These are phyloP conservation scores for Rhaphigaster nebulosa DNA, from an alignment of 2,888 invertebrate genomes.

Conservation along the genomic window DNA sequence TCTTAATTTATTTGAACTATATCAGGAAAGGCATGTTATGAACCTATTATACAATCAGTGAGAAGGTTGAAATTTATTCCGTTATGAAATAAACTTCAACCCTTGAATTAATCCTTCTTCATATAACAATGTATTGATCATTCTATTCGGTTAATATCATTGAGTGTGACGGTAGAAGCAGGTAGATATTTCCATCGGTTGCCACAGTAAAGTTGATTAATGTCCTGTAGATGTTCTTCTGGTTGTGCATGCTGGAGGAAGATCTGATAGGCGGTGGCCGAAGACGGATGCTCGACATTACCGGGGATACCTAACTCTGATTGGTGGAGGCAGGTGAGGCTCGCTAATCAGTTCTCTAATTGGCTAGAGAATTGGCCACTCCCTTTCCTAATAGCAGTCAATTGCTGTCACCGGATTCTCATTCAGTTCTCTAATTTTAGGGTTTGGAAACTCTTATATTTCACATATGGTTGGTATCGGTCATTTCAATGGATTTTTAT, in stretches of 20 bases:
- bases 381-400: background rate
- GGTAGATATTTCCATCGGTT: background rate
- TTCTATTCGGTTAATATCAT: no score
- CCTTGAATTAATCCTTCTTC: no score
- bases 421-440: background rate
- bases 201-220: background rate
- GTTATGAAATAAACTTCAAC: no score
- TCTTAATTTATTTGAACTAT: no score
- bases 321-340: conserved; percentile 9
- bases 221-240: background rate
- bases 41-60: no score
- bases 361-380: conserved; percentile 25
- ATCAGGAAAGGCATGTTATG: no score
- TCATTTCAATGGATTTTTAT: no score
- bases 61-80: no score
- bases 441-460: background rate
- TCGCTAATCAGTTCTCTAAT: conserved; percentile 10
- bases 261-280: background rate
- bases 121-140: no score
- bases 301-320: background rate
- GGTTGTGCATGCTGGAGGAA: background rate
- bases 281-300: background rate
- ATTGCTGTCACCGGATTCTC: background rate
- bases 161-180: background rate
- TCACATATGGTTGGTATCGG: no score